Percentiles rank a stretch among this genome's conserved stretches.
Conservation (phyloP, 2,888 invertebrate species). For the Leptopterna dolabrata region DNA sequence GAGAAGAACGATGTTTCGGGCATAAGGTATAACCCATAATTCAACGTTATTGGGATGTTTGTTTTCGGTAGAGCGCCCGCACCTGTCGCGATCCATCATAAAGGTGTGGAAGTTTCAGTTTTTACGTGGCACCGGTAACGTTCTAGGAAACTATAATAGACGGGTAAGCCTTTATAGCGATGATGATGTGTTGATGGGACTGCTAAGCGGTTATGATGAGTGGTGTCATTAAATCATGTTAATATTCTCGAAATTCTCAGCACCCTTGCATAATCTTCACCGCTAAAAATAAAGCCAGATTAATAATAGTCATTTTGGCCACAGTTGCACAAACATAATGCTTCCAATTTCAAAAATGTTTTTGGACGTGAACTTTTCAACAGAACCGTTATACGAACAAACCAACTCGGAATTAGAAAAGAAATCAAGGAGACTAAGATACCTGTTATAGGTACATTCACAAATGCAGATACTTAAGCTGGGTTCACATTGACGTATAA, state of each 20-base stretch:
- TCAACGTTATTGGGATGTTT: constrained; percentile 15
- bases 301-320: neutral
- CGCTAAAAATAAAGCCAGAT: neutral
- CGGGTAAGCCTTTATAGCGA: neutral
- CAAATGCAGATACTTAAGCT: too few relatives aligned
- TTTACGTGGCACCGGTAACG: neutral
- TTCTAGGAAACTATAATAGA: neutral
- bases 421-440: too few relatives aligned
- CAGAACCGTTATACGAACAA: too few relatives aligned
- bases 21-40: neutral
- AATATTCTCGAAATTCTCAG: neutral
- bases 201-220: neutral
- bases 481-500: too few relatives aligned
- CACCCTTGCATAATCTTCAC: neutral
- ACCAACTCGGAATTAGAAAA: too few relatives aligned
- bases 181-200: neutral
- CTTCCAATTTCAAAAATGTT: too few relatives aligned
- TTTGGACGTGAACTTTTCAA: too few relatives aligned
- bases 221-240: constrained; percentile 19
- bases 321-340: too few relatives aligned
- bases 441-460: too few relatives aligned
- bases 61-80: neutral
- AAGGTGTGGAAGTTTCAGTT: neutral
- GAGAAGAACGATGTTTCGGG: neutral
- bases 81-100: constrained; percentile 23